Evolutionary conservation across 2,888 invertebrate genomes (phyloP).

Genomic region (Chrysolina americana): DNA sequence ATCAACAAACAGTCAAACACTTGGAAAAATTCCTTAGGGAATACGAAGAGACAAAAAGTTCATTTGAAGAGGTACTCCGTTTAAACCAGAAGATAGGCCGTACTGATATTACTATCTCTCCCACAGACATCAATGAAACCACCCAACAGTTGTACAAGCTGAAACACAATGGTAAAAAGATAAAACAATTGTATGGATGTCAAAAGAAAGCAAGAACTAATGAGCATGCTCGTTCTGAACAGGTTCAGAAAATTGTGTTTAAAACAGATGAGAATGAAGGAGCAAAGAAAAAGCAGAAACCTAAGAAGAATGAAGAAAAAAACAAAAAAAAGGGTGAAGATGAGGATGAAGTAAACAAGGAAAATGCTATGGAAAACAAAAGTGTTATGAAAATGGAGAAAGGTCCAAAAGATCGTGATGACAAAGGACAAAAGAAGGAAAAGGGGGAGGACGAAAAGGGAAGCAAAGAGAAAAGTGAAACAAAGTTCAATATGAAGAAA

Average conservation of each 20-base stretch:
- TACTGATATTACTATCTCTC: conserved; percentile 40
- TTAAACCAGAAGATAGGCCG: conserved; percentile 41
- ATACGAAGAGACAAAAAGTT: conserved; percentile 57
- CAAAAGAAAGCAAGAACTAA: conserved; percentile 57
- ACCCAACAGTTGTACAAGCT: conserved; percentile 57
- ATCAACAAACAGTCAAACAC: conserved; percentile 51
- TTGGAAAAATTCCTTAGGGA: conserved; percentile 54
- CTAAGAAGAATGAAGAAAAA: conserved; percentile 16
- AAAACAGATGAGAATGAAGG: conserved; percentile 3
- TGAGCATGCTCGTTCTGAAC: conserved; percentile 54
- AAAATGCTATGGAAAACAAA: background rate
- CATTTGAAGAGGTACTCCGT: conserved; percentile 53
- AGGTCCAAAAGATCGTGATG: background rate
- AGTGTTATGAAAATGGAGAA: background rate
- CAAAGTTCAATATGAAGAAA: conserved; percentile 19
- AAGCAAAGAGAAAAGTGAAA: conserved; percentile 15
- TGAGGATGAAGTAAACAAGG: background rate
- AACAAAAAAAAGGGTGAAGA: conserved; percentile 19
- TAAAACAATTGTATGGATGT: conserved; percentile 57
- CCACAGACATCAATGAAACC: conserved; percentile 53
- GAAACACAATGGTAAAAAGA: conserved; percentile 58
- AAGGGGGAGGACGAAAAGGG: conserved; percentile 23
- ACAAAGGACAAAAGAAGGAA: conserved; percentile 6
- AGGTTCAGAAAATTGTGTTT: conserved; percentile 45
- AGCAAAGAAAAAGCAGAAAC: background rate